These are phyloP conservation scores for Sciurus vulgaris DNA, from an alignment of 2,797 vertebrate species.

Conservation along the genomic window DNA sequence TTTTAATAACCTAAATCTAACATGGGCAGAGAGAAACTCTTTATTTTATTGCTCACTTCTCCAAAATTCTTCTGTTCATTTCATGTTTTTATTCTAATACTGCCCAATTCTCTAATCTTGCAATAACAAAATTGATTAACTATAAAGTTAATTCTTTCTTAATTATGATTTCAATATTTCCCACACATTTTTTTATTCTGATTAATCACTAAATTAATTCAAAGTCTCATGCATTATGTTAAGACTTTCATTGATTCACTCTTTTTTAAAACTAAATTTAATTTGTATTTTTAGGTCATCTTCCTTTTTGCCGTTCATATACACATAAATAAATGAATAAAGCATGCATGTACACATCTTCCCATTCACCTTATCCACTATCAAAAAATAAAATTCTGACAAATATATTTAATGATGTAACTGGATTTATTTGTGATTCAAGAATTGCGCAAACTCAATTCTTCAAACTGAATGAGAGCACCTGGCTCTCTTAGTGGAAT, in stretches of 20 bases:
- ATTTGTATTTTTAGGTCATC: background rate
- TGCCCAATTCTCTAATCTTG: background rate
- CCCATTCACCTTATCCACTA: background rate
- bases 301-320: background rate
- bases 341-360: background rate
- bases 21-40: background rate
- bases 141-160: conserved; percentile 13
- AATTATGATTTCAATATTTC: background rate
- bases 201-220: background rate
- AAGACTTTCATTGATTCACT: background rate
- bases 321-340: background rate
- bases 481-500: background rate
- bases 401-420: background rate
- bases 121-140: background rate
- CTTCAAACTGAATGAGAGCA: background rate
- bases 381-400: background rate
- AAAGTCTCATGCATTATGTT: background rate
- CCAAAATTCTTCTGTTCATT: background rate
- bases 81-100: background rate
- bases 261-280: background rate
- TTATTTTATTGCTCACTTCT: background rate
- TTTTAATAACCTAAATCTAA: background rate
- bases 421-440: background rate
- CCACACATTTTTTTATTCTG: background rate
- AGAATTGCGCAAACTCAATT: background rate